Evolutionary conservation across 2,888 invertebrate species (phyloP).

Genomic region (Leptinotarsa rubiginosa): DNA sequence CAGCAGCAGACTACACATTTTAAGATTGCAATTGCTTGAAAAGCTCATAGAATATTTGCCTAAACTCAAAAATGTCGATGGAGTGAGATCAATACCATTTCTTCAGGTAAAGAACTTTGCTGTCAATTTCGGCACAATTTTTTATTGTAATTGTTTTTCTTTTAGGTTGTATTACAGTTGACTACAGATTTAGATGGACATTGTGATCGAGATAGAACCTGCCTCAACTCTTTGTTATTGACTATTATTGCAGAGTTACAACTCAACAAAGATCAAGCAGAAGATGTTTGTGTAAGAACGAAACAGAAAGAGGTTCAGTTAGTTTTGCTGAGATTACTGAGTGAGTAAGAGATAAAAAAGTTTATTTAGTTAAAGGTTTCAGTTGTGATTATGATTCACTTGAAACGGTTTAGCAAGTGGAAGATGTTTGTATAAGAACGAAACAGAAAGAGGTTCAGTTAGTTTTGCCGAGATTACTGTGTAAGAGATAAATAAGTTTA

Average conservation of each 20-base stretch:
- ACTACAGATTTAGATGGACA: slow-evolving; percentile 89
- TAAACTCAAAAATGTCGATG: slow-evolving; percentile 80
- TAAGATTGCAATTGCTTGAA: slow-evolving; percentile 79
- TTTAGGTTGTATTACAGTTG: slow-evolving; percentile 86
- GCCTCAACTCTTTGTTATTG: slow-evolving; percentile 80
- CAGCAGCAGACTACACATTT: slow-evolving; percentile 71
- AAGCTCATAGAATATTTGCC: slow-evolving; percentile 83
- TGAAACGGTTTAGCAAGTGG: too few relatives aligned
- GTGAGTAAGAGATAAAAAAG: slow-evolving; percentile 70
- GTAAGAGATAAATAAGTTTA: slow-evolving; percentile 62
- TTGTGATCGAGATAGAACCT: slow-evolving; percentile 82
- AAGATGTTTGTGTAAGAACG: slow-evolving; percentile 73
- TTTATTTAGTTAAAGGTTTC: background rate
- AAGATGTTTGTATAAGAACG: slow-evolving; percentile 73
- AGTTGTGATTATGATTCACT: too few relatives aligned
- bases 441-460: slow-evolving; percentile 87
- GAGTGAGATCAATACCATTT: slow-evolving; percentile 89
- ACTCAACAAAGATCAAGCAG: slow-evolving; percentile 72
- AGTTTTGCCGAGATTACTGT: slow-evolving; percentile 84
- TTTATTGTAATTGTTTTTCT: slow-evolving; percentile 20
- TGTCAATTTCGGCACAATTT: background rate
- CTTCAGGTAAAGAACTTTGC: slow-evolving; percentile 72
- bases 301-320: slow-evolving; percentile 87
- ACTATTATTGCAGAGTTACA: slow-evolving; percentile 80
- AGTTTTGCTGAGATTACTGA: slow-evolving; percentile 87